Conservation (phyloP, 35 echinoderm and acorn worm species). For the Patiria miniata region DNA sequence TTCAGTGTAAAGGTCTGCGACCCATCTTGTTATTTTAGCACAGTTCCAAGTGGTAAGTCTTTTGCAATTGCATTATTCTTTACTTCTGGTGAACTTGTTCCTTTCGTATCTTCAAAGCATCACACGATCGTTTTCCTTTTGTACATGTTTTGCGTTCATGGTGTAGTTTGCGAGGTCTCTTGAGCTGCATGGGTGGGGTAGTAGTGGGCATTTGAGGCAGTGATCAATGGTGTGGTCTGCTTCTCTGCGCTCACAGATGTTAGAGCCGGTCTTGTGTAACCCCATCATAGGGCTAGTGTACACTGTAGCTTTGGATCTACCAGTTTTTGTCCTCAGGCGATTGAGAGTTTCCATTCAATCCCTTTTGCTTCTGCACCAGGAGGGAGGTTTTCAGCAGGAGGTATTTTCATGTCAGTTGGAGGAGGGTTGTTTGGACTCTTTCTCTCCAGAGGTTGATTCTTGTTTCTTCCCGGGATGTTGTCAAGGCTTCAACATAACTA, state of each 20-base stretch:
- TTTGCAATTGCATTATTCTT: no score
- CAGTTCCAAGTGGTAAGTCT: no score
- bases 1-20: constrained; percentile 46
- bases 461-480: neutral
- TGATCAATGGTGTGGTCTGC: no score
- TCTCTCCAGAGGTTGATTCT: no score
- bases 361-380: neutral
- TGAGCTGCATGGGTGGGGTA: neutral
- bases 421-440: neutral
- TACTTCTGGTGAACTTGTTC: no score
- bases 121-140: neutral
- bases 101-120: neutral
- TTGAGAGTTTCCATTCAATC: neutral
- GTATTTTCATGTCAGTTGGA: neutral
- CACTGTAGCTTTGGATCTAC: no score
- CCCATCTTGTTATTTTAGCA: no score
- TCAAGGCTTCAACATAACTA: neutral
- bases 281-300: neutral
- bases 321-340: neutral
- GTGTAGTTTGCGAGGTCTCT: neutral
- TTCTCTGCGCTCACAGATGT: neutral
- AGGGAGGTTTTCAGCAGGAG: neutral
- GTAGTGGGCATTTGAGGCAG: no score
- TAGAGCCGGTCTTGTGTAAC: neutral
- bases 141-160: neutral